Conservation (phyloP, 2,888 invertebrate species). For the Tetragonula carbonaria region DNA sequence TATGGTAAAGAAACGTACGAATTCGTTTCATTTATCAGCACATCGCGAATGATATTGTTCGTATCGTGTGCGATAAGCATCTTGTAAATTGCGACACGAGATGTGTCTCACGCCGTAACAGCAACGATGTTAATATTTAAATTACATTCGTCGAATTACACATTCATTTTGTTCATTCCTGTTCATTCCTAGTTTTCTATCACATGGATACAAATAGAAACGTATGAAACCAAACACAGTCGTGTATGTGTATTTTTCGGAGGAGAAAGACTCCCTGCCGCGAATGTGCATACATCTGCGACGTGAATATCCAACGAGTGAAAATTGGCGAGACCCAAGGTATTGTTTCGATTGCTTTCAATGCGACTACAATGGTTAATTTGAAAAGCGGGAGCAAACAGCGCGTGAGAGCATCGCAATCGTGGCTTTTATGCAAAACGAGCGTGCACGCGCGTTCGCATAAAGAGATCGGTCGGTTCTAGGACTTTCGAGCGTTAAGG, state of each 20-base stretch:
- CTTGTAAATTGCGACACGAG: no score
- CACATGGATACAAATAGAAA: neutral
- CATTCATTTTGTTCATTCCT: no score
- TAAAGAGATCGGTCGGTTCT: slow-evolving; percentile 15
- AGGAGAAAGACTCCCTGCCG: neutral
- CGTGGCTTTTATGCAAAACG: slow-evolving; percentile 37
- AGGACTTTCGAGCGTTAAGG: slow-evolving; percentile 17
- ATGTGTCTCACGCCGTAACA: no score
- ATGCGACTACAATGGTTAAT: slow-evolving; percentile 4
- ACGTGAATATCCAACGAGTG: neutral
- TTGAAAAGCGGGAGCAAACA: slow-evolving; percentile 12
- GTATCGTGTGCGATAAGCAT: no score
- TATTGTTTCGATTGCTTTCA: slow-evolving; percentile 31
- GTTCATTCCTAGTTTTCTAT: no score
- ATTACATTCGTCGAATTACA: no score
- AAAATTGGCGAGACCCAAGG: slow-evolving; percentile 13
- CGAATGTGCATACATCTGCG: no score
- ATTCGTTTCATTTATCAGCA: no score
- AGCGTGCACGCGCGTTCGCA: neutral
- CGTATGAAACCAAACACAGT: neutral
- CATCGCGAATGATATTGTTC: no score
- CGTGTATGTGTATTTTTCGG: neutral
- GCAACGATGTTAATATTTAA: no score
- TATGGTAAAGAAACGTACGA: no score
- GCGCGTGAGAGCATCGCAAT: neutral